Evolutionary conservation across 1,140 invertebrate species (phyloP).

Genomic region (Zophobas morio): DNA sequence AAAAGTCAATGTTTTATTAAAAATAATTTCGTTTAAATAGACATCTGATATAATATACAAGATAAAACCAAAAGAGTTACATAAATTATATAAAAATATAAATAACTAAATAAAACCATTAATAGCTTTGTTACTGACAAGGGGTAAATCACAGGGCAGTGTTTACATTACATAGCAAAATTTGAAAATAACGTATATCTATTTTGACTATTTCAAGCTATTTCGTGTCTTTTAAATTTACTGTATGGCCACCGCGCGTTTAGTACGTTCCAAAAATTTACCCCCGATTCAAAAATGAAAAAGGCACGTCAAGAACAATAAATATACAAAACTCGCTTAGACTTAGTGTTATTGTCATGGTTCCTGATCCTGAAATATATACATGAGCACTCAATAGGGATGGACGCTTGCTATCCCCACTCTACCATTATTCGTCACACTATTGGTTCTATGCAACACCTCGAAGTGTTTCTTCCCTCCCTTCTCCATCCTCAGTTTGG

Average conservation of each 20-base stretch:
- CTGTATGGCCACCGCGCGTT: neutral
- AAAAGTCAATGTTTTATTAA: slow-evolving; percentile 27
- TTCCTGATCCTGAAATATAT: slow-evolving; percentile 4
- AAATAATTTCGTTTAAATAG: slow-evolving; percentile 22
- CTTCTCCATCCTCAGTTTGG: slow-evolving; percentile 61
- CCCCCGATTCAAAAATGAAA: neutral
- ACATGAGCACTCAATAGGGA: slow-evolving; percentile 62
- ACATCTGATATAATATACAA: slow-evolving; percentile 33
- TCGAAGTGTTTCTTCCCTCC: slow-evolving; percentile 60
- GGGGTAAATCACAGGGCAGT: slow-evolving; percentile 7
- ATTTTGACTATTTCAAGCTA: neutral
- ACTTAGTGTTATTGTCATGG: slow-evolving; percentile 23
- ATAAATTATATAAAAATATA: slow-evolving; percentile 38
- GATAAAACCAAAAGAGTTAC: slow-evolving; percentile 13
- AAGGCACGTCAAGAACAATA: slow-evolving; percentile 34
- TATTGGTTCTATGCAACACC: slow-evolving; percentile 65
- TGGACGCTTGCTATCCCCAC: slow-evolving; percentile 67
- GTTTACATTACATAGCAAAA: neutral
- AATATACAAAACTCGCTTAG: slow-evolving; percentile 21
- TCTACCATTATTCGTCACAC: slow-evolving; percentile 64
- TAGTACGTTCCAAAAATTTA: neutral
- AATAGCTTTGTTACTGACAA: slow-evolving; percentile 13
- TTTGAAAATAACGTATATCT: neutral
- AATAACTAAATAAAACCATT: slow-evolving; percentile 38
- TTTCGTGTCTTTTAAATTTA: neutral